Evolutionary conservation across 2,888 invertebrate species (phyloP), one percentile per base, ranked within the genome.

Genomic region (Lumbricus terrestris): DNA sequence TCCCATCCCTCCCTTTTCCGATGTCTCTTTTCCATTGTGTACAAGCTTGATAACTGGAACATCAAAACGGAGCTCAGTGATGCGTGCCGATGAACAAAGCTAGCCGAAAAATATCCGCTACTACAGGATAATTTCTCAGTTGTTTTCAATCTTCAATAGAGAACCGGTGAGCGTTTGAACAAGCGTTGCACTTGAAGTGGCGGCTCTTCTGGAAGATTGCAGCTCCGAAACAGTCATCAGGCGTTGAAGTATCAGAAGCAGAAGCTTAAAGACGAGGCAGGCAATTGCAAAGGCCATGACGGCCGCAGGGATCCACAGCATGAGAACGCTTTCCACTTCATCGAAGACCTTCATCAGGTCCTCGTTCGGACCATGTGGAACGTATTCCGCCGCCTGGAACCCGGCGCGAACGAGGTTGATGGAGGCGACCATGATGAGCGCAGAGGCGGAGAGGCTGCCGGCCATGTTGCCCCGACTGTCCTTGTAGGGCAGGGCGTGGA

Each of bases 351-450:
- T 82, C 92, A 92, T 92, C 82, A 92, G 91, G 5, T 89, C 33
- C 34, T 88, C 90, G 90, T 92, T 92, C 4, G 92, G 92, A 29
- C 92, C 92, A 40, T 91, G 92, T 5, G 92, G 92, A n/a, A 91
- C 85, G 90, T 92, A 92, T 85, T 92, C 92, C 0, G 92, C 92
- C 40, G 92, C 92, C 89, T 92, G 92, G 82, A 92, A 92, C 82
- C 92, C 92, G n/a, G 92, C 92, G 20, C 92, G 85, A 35, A 92
- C 92, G 20, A 92, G 91, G 90, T 92, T 92, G 16, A 92, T 92
- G n/a, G 91, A 92, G 0, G 92, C 92, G 20, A 92, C 91, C 40
- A 92, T 40, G 88, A 92, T 90, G 90, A 92, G 90, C 20, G 91
- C 91, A 1, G 92, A 91, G n/a, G 91, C 91, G 11, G 92, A 92